A percentile compares a stretch with the other conserved stretches of the same genome.
Evolutionary conservation across 2,797 vertebrate species (phyloP).

Genomic region (Cossypha polioptera): DNA sequence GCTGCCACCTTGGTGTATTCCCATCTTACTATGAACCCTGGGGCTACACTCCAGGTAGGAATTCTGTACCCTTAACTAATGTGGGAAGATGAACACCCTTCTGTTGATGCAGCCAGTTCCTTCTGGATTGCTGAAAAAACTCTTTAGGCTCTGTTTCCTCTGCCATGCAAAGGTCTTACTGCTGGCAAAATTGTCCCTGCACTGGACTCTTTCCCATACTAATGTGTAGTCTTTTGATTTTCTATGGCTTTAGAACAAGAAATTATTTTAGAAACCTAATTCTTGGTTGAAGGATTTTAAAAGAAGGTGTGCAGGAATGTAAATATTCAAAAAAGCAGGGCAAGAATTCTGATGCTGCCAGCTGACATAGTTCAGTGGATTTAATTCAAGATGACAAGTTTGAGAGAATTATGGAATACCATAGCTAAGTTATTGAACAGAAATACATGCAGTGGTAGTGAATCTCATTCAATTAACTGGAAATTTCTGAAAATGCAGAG

Average conservation of each 20-base stretch:
- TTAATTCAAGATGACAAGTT: not conserved
- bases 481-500: not conserved
- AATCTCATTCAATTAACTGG: not conserved
- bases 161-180: not conserved
- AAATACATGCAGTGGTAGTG: not conserved
- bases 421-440: not conserved
- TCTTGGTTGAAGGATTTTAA: not conserved
- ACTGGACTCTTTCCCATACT: not conserved
- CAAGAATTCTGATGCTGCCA: not conserved
- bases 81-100: not conserved
- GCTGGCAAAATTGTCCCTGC: not conserved
- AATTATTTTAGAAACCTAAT: not conserved
- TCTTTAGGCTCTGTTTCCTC: not conserved
- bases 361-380: not conserved
- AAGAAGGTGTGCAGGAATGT: not conserved
- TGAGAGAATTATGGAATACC: not conserved
- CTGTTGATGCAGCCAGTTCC: not conserved
- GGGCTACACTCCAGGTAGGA: slow-evolving; percentile 96
- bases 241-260: not conserved
- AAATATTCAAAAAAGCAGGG: not conserved
- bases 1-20: slow-evolving; percentile 96
- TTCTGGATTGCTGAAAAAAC: not conserved
- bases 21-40: slow-evolving; percentile 98
- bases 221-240: not conserved
- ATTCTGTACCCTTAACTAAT: not conserved